Evolutionary conservation across 2,888 invertebrate genomes (phyloP), one percentile per base, ranked within the genome.

Genomic region (Eristalis tenax): DNA sequence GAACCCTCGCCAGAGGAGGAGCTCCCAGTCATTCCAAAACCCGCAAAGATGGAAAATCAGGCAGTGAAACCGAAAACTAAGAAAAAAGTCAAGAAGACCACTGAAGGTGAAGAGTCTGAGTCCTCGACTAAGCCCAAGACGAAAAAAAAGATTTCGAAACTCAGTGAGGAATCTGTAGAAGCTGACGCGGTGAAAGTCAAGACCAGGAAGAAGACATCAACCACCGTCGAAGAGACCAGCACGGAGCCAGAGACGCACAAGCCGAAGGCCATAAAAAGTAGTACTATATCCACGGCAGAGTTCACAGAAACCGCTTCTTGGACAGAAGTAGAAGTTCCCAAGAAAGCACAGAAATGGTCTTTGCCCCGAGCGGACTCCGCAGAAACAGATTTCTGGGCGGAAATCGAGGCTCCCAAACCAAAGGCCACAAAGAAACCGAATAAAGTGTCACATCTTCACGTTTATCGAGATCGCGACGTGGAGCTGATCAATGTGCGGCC

Each of bases 401-500:
- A 80, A 61, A 73, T 74, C 18, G 73, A 80, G 13, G 2, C 69
- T 4, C 66, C 76, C 4, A 68, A 71, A 4, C 0, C 65, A 11
- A 15, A 32, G 35, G 18, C 26, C 0, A 13, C 71, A 28, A 80
- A 66, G 59, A 74, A 73, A 38, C 11, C 68, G 8, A 11, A 13
- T 0, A 73, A 73, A 38, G 11, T 43, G 0, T 40, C 56, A 0
- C 74, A 15, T 4, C 65, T 86, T 4, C 74, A 28, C 1, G 56
- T 79, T 8, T 78, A 79, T 32, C 59, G 61, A 2, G 70, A 78
- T 4, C 50, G 65, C 23, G 86, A 86, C 10, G 57, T 86, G 1
- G 82, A 86, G 10, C 15, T 83, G 10, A 66, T 83, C n/a, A 70
- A 86, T 32, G 6, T 56, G 26, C 64, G 73, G 0, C 74, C 82